phyloP scores from a whole-genome alignment of 2,113 vertebrate species.

The Cyanoliseus patagonus region DNA sequence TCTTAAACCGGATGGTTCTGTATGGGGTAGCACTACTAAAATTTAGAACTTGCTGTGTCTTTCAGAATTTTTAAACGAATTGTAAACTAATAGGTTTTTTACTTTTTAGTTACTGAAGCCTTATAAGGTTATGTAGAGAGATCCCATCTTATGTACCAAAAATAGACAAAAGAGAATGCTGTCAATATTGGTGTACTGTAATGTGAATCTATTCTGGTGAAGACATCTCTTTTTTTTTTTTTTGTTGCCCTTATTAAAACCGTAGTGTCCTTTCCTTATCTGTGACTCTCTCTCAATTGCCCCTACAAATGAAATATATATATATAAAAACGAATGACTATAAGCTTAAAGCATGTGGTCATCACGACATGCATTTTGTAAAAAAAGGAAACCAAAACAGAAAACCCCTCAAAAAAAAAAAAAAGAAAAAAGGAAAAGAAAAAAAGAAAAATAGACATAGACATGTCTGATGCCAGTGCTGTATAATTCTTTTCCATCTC shows the following conservation, averaged over 20 bases:
- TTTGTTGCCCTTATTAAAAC: slow-evolving; percentile 81
- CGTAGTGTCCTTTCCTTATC: slow-evolving; percentile 80
- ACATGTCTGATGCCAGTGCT: slow-evolving; percentile 60
- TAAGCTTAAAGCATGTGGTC: slow-evolving; percentile 67
- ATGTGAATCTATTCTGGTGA: slow-evolving; percentile 82
- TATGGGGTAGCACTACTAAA: slow-evolving; percentile 81
- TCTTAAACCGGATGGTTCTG: slow-evolving; percentile 73
- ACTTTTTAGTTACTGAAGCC: slow-evolving; percentile 81
- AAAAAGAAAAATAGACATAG: not conserved
- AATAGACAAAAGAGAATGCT: slow-evolving; percentile 82
- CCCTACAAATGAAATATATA: slow-evolving; percentile 59
- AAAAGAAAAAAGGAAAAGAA: not conserved
- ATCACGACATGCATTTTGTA: slow-evolving; percentile 68
- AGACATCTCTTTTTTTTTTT: slow-evolving; percentile 50
- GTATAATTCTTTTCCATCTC: slow-evolving; percentile 35
- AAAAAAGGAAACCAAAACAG: slow-evolving; percentile 2
- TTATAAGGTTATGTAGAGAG: slow-evolving; percentile 80
- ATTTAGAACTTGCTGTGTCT: slow-evolving; percentile 82
- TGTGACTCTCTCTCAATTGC: slow-evolving; percentile 82
- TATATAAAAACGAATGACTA: slow-evolving; percentile 42
- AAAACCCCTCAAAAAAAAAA: not conserved
- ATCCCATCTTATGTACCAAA: slow-evolving; percentile 84
- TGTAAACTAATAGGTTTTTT: slow-evolving; percentile 85
- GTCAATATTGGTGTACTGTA: slow-evolving; percentile 83
- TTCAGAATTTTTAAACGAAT: slow-evolving; percentile 79